These are phyloP conservation scores for Netta rufina DNA, from an alignment of 2,797 vertebrate genomes.

Conservation along the genomic window DNA sequence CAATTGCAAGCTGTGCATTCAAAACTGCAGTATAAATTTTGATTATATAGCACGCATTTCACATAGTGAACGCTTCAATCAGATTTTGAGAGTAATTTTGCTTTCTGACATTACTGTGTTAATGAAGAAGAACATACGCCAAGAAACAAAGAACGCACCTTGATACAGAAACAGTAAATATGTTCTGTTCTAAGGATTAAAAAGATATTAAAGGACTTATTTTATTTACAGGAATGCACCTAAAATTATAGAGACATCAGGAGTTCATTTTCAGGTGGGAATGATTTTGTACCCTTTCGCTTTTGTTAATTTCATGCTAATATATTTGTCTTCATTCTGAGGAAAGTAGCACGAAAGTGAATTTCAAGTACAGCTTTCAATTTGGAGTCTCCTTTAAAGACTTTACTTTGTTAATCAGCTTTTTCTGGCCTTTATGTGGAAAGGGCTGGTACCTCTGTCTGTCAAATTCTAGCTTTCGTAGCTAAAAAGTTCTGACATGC, in stretches of 20 bases:
- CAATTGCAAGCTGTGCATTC: background rate
- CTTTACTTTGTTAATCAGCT: background rate
- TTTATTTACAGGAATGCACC: slow-evolving; percentile 83
- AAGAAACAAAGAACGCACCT: background rate
- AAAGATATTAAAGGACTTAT: background rate
- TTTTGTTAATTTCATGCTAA: background rate
- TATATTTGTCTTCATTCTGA: background rate
- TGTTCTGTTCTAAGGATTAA: background rate
- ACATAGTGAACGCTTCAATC: background rate
- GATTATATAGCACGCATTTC: background rate
- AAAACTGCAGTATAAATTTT: background rate
- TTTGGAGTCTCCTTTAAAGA: background rate
- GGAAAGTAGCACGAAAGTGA: background rate
- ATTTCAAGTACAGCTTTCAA: background rate
- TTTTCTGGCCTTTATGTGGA: background rate
- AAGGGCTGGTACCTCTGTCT: background rate
- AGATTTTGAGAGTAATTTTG: background rate
- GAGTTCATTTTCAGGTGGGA: slow-evolving; percentile 97
- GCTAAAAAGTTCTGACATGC: background rate
- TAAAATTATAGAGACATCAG: slow-evolving; percentile 95
- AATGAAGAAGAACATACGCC: background rate
- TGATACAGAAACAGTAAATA: background rate
- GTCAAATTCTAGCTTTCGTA: background rate
- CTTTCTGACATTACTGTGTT: background rate
- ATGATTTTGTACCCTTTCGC: background rate